phyloP scores from a whole-genome alignment of 2,888 invertebrate species.

The Gibbula magus region DNA sequence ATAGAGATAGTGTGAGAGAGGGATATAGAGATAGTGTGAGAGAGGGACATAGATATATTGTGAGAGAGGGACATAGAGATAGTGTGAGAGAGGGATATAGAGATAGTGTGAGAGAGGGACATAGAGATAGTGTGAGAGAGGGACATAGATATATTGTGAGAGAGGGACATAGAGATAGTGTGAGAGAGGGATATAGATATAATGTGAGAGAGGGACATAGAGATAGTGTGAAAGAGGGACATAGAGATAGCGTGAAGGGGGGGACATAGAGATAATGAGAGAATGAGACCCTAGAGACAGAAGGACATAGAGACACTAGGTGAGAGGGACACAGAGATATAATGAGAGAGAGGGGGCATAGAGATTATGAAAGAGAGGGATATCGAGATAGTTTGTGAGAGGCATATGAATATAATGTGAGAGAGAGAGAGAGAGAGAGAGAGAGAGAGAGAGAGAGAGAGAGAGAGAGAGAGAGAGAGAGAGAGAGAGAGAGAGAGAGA shows the following conservation, averaged over 20 bases:
- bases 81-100: too few relatives aligned
- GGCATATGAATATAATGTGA: constrained; percentile 5
- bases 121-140: too few relatives aligned
- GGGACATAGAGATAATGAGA: neutral
- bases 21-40: too few relatives aligned
- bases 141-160: too few relatives aligned
- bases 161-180: neutral
- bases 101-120: too few relatives aligned
- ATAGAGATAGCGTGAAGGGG: neutral
- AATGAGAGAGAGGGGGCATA: neutral
- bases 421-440: constrained; percentile 19
- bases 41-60: too few relatives aligned
- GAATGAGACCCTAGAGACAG: neutral
- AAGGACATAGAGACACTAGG: neutral
- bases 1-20: too few relatives aligned
- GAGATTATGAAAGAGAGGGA: neutral
- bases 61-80: too few relatives aligned
- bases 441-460: constrained; percentile 33
- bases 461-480: constrained; percentile 27
- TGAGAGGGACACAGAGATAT: neutral
- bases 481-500: constrained; percentile 29
- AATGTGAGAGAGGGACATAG: too few relatives aligned
- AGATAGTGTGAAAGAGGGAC: neutral
- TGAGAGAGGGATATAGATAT: constrained; percentile 14
- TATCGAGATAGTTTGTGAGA: neutral